A percentile compares a stretch with the other conserved stretches of the same genome.
Conservation (phyloP, 2,888 invertebrate species). For the Tortrix viridana region DNA sequence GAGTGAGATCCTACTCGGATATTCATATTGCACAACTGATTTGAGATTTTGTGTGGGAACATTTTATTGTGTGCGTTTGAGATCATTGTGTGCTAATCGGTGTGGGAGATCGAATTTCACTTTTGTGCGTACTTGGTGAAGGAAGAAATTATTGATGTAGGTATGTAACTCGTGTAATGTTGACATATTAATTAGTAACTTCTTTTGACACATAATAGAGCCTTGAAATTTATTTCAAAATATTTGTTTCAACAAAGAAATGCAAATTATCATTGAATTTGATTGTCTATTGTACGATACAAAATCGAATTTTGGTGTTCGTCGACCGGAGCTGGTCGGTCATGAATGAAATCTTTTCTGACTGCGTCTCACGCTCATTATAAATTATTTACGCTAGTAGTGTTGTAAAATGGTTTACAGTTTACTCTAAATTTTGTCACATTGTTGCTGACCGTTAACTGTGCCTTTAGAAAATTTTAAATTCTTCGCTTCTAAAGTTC, state of each 20-base stretch:
- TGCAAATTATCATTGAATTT: slow-evolving; percentile 14
- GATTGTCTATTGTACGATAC: slow-evolving; percentile 23
- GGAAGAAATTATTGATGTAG: slow-evolving; percentile 47
- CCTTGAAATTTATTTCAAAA: not conserved
- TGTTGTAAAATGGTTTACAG: slow-evolving; percentile 33
- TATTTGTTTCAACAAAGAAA: no score
- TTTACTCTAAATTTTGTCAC: slow-evolving; percentile 31
- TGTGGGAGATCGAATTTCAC: slow-evolving; percentile 76
- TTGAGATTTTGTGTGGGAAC: slow-evolving; percentile 65
- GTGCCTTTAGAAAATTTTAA: slow-evolving; percentile 25
- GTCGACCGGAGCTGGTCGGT: slow-evolving; percentile 22
- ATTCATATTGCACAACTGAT: slow-evolving; percentile 60
- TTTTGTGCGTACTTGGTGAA: slow-evolving; percentile 53
- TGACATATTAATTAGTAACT: not conserved
- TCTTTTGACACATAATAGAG: not conserved
- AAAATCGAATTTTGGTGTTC: slow-evolving; percentile 24
- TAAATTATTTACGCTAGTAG: slow-evolving; percentile 29
- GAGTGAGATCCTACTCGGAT: slow-evolving; percentile 40
- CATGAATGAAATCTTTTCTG: slow-evolving; percentile 29
- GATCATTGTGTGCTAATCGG: slow-evolving; percentile 66
- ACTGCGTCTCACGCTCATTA: slow-evolving; percentile 30
- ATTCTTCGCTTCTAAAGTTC: slow-evolving; percentile 13
- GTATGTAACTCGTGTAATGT: slow-evolving; percentile 18
- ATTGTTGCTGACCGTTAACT: slow-evolving; percentile 30
- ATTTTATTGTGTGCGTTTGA: slow-evolving; percentile 58